Conservation (phyloP, 2,888 invertebrate species). For the Catocala fraxini region DNA sequence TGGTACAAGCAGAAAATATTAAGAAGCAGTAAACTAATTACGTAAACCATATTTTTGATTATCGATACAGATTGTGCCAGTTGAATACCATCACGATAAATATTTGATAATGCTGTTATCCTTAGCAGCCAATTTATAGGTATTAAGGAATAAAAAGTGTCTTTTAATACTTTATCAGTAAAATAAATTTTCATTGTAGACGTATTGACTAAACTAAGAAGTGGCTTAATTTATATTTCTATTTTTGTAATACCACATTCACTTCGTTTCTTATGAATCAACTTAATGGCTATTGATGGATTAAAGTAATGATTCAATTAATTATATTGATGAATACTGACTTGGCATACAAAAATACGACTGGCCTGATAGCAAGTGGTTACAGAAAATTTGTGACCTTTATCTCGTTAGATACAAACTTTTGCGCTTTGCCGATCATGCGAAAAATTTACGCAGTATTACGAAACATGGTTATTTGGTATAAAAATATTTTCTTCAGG, state of each 20-base stretch:
- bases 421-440: too few species aligned
- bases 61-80: constrained; percentile 22
- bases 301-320: too few species aligned
- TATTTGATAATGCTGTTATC: constrained; percentile 29
- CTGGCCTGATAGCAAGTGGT: too few species aligned
- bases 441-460: too few species aligned
- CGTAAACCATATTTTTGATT: constrained; percentile 15
- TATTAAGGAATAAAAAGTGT: constrained; percentile 30
- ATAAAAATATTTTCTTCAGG: too few species aligned
- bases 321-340: too few species aligned
- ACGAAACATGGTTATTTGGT: too few species aligned
- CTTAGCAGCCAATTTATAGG: constrained; percentile 31
- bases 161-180: constrained; percentile 8
- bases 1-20: constrained; percentile 22
- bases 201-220: background rate
- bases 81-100: constrained; percentile 13
- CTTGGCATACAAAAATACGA: too few species aligned
- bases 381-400: too few species aligned
- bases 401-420: too few species aligned
- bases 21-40: constrained; percentile 15
- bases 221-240: background rate
- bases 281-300: too few species aligned
- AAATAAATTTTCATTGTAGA: background rate
- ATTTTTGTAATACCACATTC: background rate
- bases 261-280: too few species aligned